Evolutionary conservation across 2,797 vertebrate species (phyloP).

Genomic region (Harpagifer antarcticus): DNA sequence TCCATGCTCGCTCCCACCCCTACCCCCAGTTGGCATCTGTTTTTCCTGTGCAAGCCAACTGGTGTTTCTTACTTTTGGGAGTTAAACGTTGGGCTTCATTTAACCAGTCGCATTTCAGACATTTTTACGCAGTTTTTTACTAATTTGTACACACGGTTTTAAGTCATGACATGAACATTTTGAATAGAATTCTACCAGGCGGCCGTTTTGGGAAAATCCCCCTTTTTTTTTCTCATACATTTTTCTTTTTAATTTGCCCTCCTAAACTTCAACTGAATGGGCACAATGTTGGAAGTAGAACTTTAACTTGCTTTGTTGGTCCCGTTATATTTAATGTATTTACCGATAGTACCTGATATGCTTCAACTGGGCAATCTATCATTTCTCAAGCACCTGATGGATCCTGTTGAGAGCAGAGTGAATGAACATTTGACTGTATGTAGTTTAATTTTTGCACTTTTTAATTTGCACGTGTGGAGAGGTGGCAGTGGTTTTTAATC

Average conservation of each 20-base stretch:
- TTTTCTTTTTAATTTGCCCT: constrained; percentile 85
- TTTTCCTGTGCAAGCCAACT: constrained; percentile 91
- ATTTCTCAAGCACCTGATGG: constrained; percentile 76
- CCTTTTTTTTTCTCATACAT: constrained; percentile 80
- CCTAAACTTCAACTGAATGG: constrained; percentile 81
- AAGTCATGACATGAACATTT: constrained; percentile 95
- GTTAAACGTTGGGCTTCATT: constrained; percentile 97
- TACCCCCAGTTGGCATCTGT: constrained; percentile 90
- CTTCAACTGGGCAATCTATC: constrained; percentile 76
- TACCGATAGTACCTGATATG: constrained; percentile 68
- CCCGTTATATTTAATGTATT: constrained; percentile 76
- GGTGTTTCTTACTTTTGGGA: constrained; percentile 97
- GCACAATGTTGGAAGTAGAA: constrained; percentile 78
- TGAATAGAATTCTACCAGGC: constrained; percentile 92
- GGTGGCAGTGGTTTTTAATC: constrained; percentile 98
- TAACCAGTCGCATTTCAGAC: constrained; percentile 99
- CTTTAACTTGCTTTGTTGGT: constrained; percentile 77
- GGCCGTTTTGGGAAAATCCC: constrained; percentile 88
- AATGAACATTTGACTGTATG: constrained; percentile 89
- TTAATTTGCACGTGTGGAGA: constrained; percentile 97
- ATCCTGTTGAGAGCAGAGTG: constrained; percentile 85
- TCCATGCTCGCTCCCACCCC: constrained; percentile 65
- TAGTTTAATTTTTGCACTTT: constrained; percentile 96
- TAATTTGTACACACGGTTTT: constrained; percentile 99
- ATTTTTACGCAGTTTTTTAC: constrained; percentile 99